Evolutionary conservation across 1,140 invertebrate genomes (phyloP), one percentile per base, ranked within the genome.

Genomic region (Scaptodrosophila lebanonensis): DNA sequence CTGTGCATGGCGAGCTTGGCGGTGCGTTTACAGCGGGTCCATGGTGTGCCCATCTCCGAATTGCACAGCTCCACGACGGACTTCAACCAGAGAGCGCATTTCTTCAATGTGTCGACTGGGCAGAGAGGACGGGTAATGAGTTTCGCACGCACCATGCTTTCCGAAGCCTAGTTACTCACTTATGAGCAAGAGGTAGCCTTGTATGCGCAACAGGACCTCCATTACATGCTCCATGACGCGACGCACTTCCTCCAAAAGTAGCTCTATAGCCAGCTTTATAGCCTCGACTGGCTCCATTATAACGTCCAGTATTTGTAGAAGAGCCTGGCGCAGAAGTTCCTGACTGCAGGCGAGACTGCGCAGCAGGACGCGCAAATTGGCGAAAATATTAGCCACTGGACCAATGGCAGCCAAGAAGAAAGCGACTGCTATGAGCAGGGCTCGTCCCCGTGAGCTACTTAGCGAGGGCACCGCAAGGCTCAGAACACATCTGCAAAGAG

Each of bases 341-440:
- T 95, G 93, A 49, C 91, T 91, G 84, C 95, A 97, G 15, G 92
- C 91, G 29, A 95, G 83, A 33, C 92, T 94, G 67, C 94, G 91
- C 0, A 93, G 90, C 16, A 96, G 86, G 0, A 94, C 90, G 63
- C 91, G 90, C 12, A 92, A 90, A 85, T 97, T 97, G 61, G 91
- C 90, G 15, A 93, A 71, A 7, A 92, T 93, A 84, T 96, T 96
- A 39, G 91, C 91, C 0, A 91, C 91, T 0, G 95, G 95, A 8
- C 95, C 93, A 1, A 91, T 92, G 16, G 95, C 85, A 3, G 92
- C 91, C 13, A 97, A 84, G 8, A 95, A 90, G 47, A 95, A 90
- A 2, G 92, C 92, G 66, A 95, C 94, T 0, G 93, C 92, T 11
- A 96, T 88, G 1, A 96, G 79, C 12, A 93, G 92, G 33, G 93